These are phyloP conservation scores for Macrosoma leucophasiata DNA, from an alignment of 2,888 invertebrate genomes.

Conservation along the genomic window DNA sequence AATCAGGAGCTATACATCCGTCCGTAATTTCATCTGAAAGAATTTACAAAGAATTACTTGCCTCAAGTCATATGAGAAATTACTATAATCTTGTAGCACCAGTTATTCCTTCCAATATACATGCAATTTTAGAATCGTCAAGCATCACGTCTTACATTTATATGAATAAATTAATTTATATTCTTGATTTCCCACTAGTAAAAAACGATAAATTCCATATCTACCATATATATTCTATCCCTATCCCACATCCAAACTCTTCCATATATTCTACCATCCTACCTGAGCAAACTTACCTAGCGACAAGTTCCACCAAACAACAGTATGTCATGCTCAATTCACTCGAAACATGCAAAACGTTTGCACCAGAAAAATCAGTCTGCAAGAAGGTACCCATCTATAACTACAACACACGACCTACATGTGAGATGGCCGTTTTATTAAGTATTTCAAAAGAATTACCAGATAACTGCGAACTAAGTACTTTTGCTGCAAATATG, in stretches of 20 bases:
- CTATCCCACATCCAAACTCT: conserved; percentile 29
- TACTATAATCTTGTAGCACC: conserved; percentile 25
- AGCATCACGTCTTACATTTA: conserved; percentile 28
- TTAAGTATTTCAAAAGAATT: conserved; percentile 11
- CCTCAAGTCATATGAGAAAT: conserved; percentile 22
- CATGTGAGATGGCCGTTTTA: conserved; percentile 23
- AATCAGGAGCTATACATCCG: no score
- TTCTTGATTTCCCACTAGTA: conserved; percentile 28
- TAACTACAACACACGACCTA: conserved; percentile 19
- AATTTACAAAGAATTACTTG: conserved; percentile 20
- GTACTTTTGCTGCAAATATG: conserved; percentile 26
- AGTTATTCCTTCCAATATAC: conserved; percentile 26
- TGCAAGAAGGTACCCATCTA: conserved; percentile 26
- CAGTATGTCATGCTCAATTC: conserved; percentile 25
- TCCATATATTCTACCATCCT: conserved; percentile 28
- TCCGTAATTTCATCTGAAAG: no score
- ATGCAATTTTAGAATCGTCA: conserved; percentile 27
- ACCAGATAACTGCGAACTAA: conserved; percentile 20
- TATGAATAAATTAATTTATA: conserved; percentile 26
- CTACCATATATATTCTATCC: conserved; percentile 30
- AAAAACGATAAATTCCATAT: conserved; percentile 23
- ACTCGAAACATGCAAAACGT: conserved; percentile 23
- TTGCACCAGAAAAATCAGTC: conserved; percentile 15
- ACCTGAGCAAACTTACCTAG: conserved; percentile 30
- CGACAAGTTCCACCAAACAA: conserved; percentile 24